Percentiles rank a stretch among this genome's conserved stretches.
phyloP scores from a whole-genome alignment of 2,113 vertebrate genomes.

The Sphyrna mokarran region DNA sequence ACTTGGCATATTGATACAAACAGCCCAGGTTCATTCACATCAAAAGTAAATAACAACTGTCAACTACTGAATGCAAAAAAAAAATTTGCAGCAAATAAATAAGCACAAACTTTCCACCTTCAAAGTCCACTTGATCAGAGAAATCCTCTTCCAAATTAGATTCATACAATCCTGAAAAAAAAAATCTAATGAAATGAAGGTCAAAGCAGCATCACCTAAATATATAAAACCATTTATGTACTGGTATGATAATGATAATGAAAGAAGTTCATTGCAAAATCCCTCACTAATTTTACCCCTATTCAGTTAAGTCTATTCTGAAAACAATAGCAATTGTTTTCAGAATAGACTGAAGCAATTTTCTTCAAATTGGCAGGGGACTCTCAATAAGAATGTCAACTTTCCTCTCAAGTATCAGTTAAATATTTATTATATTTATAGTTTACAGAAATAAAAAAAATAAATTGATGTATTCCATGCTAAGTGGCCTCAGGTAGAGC shows the following conservation, averaged over 20 bases:
- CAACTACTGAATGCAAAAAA: neutral
- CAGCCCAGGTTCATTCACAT: neutral
- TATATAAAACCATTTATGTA: neutral
- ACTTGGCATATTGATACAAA: neutral
- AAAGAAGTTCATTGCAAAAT: neutral
- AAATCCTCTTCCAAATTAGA: slow-evolving; percentile 2
- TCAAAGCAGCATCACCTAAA: neutral
- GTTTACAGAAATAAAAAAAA: neutral
- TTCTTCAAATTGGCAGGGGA: neutral
- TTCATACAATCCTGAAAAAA: neutral
- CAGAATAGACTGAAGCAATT: neutral
- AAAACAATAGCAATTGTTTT: no score
- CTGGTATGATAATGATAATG: neutral
- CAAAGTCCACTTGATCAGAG: slow-evolving; percentile 15
- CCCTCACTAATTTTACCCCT: neutral
- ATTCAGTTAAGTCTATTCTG: neutral
- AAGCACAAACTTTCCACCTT: neutral
- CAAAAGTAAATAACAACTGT: neutral
- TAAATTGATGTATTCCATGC: neutral
- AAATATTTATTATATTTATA: neutral
- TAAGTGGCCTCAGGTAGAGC: neutral
- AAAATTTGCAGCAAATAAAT: neutral
- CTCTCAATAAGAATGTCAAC: neutral
- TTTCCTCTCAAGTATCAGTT: neutral
- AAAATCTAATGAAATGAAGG: neutral